A percentile compares a stretch with the other conserved stretches of the same genome.
Evolutionary conservation across 2,113 vertebrate genomes (phyloP).

Genomic region (Thalassoma bifasciatum): DNA sequence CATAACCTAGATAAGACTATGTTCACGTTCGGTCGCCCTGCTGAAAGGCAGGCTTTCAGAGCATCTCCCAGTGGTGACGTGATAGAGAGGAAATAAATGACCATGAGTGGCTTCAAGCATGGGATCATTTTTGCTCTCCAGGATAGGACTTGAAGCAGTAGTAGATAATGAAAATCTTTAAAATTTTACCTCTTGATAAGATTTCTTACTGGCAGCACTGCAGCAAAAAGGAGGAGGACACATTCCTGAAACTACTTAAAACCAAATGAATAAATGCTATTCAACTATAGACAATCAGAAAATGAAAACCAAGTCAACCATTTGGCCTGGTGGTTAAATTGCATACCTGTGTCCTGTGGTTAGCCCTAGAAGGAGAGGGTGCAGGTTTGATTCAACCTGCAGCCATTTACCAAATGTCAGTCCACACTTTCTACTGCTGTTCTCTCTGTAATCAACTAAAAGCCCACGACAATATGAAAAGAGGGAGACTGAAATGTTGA

Average conservation of each 20-base stretch:
- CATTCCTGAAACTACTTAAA: neutral
- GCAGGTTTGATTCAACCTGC: no score
- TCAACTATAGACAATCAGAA: no score
- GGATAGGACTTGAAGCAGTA: conserved; percentile 26
- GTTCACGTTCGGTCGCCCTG: conserved; percentile 51
- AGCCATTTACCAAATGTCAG: no score
- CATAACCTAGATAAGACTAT: conserved; percentile 79
- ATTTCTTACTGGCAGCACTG: conserved; percentile 1
- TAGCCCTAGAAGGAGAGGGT: no score
- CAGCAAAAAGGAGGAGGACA: conserved; percentile 3
- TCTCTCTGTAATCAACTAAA: no score
- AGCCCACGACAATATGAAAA: no score
- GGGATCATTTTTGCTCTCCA: conserved; percentile 55
- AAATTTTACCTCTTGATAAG: conserved; percentile 13
- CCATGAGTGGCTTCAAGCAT: conserved; percentile 42
- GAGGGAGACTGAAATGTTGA: no score
- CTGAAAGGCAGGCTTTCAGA: conserved; percentile 65
- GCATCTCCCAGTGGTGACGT: conserved; percentile 58
- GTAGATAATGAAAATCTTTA: conserved; percentile 22
- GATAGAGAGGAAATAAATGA: conserved; percentile 69
- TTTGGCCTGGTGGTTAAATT: no score
- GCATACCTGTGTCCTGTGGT: no score
- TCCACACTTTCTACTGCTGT: no score
- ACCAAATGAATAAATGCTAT: neutral
- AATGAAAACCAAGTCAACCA: neutral